Evolutionary conservation across 1,140 invertebrate genomes (phyloP).

Genomic region (Calephelis virginiensis): DNA sequence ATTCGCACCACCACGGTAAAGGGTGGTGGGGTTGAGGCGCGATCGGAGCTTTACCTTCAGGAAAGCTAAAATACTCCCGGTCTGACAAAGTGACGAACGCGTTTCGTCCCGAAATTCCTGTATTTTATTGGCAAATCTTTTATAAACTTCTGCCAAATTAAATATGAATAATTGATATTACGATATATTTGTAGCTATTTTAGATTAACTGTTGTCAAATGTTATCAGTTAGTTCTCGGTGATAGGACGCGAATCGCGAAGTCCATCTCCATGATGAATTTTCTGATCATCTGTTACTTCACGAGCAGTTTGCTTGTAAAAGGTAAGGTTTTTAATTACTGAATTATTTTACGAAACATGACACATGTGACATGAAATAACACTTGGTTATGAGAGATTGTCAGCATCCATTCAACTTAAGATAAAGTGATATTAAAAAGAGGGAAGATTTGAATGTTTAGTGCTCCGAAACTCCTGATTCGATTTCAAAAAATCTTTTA

Average conservation of each 20-base stretch:
- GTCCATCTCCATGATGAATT: background rate
- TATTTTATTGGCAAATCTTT: background rate
- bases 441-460: too few species aligned
- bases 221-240: background rate
- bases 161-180: background rate
- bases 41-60: slow-evolving; percentile 38
- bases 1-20: slow-evolving; percentile 50
- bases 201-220: background rate
- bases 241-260: background rate
- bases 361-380: too few species aligned
- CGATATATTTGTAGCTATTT: background rate
- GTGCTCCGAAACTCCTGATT: too few species aligned
- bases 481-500: too few species aligned
- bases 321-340: slow-evolving; percentile 7
- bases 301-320: background rate
- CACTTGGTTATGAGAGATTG: too few species aligned
- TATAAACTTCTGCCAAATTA: background rate
- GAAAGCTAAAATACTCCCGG: slow-evolving; percentile 48
- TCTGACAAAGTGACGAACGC: slow-evolving; percentile 52
- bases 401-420: too few species aligned
- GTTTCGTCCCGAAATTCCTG: slow-evolving; percentile 16
- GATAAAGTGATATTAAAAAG: too few species aligned
- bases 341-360: too few species aligned
- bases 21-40: slow-evolving; percentile 59
- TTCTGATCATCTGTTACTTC: background rate